These are phyloP conservation scores for Catharus bicknelli DNA, from an alignment of 2,113 vertebrate genomes.

Conservation along the genomic window DNA sequence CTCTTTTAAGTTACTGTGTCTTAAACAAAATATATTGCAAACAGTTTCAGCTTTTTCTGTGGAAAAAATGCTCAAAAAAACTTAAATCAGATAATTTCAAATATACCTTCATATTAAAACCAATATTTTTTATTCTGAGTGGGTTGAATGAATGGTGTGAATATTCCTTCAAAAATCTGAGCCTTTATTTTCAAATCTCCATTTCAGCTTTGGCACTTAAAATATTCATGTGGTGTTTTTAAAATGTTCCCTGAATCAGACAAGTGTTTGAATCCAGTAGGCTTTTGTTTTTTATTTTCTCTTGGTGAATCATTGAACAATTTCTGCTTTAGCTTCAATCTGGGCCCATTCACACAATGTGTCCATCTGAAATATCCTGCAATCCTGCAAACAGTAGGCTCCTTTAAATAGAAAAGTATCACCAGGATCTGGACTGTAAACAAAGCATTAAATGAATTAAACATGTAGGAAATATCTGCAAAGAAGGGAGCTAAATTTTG, in stretches of 20 bases:
- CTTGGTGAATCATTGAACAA: slow-evolving; percentile 52
- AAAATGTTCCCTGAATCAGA: slow-evolving; percentile 51
- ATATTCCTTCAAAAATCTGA: neutral
- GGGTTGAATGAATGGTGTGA: neutral
- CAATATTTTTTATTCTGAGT: neutral
- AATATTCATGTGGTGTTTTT: slow-evolving; percentile 60
- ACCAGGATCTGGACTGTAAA: slow-evolving; percentile 8
- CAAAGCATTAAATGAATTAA: slow-evolving; percentile 33
- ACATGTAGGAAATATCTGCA: slow-evolving; percentile 19
- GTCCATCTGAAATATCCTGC: slow-evolving; percentile 34
- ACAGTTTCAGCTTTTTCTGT: neutral
- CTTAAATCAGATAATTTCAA: neutral
- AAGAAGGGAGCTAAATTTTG: neutral
- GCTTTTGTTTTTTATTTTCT: slow-evolving; percentile 38
- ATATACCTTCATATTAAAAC: neutral
- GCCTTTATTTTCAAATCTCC: slow-evolving; percentile 13
- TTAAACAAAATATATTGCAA: neutral
- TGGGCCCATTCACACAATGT: slow-evolving; percentile 41
- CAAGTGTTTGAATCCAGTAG: slow-evolving; percentile 16
- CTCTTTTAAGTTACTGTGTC: neutral
- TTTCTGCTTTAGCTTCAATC: slow-evolving; percentile 53
- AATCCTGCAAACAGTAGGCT: slow-evolving; percentile 10
- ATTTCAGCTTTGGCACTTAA: slow-evolving; percentile 14
- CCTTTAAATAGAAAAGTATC: slow-evolving; percentile 36
- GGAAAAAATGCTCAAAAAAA: neutral